Base-by-base conservation (phyloP, 2,797 vertebrate species). In the Ceyx erithaca region DNA sequence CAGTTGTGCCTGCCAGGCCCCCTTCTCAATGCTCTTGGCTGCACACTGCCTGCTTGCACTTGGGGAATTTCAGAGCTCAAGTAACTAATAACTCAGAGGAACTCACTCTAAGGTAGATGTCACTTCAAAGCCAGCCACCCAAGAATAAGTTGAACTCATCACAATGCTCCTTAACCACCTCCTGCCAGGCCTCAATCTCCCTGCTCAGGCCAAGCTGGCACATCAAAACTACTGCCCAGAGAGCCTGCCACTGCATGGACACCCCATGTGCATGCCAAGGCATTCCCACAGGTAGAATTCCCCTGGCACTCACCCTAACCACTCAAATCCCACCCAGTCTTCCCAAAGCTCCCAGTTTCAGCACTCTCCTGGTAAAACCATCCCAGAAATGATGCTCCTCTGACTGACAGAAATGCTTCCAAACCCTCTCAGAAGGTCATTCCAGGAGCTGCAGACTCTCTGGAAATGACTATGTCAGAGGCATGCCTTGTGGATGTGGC, bases 1-100 rank as follows among this genome's bases (percentile, higher is more conserved):
- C 57, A 43, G 11, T 23, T 85, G 3, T 46, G 57, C 75, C 88
- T 68, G 64, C 90, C 94, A 82, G 94, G 68, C 55, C 45, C 71
- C 41, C 33, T 81, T 63, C 86, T 41, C 77, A 9, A 0, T 12
- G 6, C 73, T 83, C 62, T 46, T 51, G 73, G 83, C 76, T 61
- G 35, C 78, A 22, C 78, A 28, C 54, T 17, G 79, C 2, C 85
- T 95, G 91, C 81, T 49, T 43, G 35, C 61, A 23, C 68, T 26
- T 6, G 26, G 78, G 70, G 71, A 54, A 71, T 30, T 77, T 59
- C 71, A 67, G 78, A 87, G 64, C 37, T 80, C 9, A 85, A 79
- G 43, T 16, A 86, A 75, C 70, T 22, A 46, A 55, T 23, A 82
- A 59, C 64, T 67, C 10, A 14, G 67, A 89, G 28, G 12, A 92